Evolutionary conservation across 2,888 invertebrate genomes (phyloP).

Genomic region (Phyto melanocephala): DNA sequence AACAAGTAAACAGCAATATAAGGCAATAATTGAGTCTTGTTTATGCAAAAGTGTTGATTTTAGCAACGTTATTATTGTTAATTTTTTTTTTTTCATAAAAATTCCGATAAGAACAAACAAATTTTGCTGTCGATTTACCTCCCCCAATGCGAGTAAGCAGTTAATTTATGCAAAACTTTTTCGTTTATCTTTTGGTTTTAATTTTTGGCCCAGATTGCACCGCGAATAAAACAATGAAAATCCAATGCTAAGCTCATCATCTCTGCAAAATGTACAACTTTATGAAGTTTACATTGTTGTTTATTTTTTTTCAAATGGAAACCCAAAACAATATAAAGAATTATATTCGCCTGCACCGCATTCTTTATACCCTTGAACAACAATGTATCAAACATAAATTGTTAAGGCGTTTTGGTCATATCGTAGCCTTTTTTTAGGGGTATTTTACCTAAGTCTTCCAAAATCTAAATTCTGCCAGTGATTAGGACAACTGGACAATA

Average conservation of each 20-base stretch:
- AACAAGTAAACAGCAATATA: constrained; percentile 7
- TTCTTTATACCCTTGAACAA: too few relatives aligned
- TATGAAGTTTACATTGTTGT: neutral
- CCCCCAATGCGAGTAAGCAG: neutral
- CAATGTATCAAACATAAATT: too few relatives aligned
- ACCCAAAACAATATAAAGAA: too few relatives aligned
- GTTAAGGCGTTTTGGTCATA: too few relatives aligned
- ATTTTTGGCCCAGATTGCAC: neutral
- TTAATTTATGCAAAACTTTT: neutral
- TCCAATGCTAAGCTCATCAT: neutral
- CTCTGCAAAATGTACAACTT: neutral
- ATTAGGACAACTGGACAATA: too few relatives aligned
- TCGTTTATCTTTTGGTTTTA: neutral
- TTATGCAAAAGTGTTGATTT: constrained; percentile 2
- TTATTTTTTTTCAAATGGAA: neutral
- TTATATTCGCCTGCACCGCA: too few relatives aligned
- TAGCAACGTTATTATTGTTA: neutral
- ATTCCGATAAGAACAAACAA: constrained; percentile 9
- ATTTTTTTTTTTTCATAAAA: constrained; percentile 1
- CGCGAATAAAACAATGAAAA: neutral
- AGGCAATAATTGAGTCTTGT: constrained; percentile 29
- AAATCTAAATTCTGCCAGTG: too few relatives aligned
- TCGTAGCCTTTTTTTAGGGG: too few relatives aligned
- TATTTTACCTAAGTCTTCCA: too few relatives aligned
- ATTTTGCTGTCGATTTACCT: neutral